Conservation (phyloP, 2,888 invertebrate species). For the Cantharis rufa region DNA sequence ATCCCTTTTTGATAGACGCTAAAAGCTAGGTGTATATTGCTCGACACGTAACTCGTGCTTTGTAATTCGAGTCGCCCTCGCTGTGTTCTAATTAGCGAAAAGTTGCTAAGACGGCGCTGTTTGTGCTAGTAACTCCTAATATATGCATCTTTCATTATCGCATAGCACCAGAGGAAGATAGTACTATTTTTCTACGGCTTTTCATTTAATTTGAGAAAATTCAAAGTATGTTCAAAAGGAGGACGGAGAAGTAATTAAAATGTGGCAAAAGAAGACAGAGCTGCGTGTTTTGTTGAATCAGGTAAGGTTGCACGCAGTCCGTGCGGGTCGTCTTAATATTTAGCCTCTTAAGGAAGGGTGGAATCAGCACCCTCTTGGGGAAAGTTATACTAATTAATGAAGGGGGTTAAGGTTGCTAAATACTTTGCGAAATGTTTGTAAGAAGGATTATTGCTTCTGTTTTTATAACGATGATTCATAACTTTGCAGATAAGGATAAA, state of each 20-base stretch:
- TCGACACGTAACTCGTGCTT: conserved; percentile 29
- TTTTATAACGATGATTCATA: conserved; percentile 32
- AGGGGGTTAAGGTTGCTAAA: conserved; percentile 55
- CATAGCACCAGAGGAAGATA: conserved; percentile 6
- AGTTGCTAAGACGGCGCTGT: conserved; percentile 34
- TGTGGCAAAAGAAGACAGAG: conserved; percentile 14
- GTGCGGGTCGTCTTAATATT: conserved; percentile 38
- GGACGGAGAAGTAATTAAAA: conserved; percentile 20
- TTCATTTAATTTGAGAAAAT: conserved; percentile 4
- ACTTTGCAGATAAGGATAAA: conserved; percentile 16
- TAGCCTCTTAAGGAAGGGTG: conserved; percentile 36
- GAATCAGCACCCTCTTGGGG: conserved; percentile 49
- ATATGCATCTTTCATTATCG: conserved; percentile 12
- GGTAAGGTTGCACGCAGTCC: conserved; percentile 38
- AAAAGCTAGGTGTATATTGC: conserved; percentile 22
- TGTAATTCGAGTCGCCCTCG: conserved; percentile 36
- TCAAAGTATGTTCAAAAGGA: background rate
- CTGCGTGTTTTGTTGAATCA: conserved; percentile 35
- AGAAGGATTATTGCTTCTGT: conserved; percentile 41
- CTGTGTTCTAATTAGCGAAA: conserved; percentile 38
- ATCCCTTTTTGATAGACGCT: conserved; percentile 22
- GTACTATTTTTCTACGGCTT: background rate
- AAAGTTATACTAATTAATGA: conserved; percentile 58
- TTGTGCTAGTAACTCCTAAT: conserved; percentile 19
- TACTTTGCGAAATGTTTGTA: conserved; percentile 52